Percentiles rank a stretch among this genome's conserved stretches.
phyloP scores from a whole-genome alignment of 2,888 invertebrate species.

The Stramonita haemastoma region DNA sequence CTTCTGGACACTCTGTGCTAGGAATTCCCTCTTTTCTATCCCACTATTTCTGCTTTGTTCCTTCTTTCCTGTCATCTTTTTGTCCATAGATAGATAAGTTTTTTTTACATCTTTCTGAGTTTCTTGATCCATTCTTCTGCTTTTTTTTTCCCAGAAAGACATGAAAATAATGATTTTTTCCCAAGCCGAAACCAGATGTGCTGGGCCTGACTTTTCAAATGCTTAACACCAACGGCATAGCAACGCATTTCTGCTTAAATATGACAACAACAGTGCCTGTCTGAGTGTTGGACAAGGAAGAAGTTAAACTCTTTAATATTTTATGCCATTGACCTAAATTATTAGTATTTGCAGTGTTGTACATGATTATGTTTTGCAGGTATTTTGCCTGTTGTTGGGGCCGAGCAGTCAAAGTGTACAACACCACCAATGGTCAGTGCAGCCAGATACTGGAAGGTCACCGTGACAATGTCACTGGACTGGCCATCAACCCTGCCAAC shows the following conservation, averaged over 20 bases:
- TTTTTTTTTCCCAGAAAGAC: too few relatives aligned
- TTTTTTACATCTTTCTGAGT: too few relatives aligned
- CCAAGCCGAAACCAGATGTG: too few relatives aligned
- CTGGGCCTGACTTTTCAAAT: too few relatives aligned
- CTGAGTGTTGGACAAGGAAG: neutral
- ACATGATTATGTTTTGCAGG: conserved; percentile 75
- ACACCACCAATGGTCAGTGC: conserved; percentile 83
- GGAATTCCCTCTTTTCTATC: too few relatives aligned
- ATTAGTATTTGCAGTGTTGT: neutral
- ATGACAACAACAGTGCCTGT: neutral
- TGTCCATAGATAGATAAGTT: too few relatives aligned
- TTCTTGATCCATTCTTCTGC: too few relatives aligned
- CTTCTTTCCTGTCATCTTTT: too few relatives aligned
- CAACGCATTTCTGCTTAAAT: neutral
- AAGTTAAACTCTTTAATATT: neutral
- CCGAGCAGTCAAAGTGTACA: conserved; percentile 82
- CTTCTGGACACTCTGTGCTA: too few relatives aligned
- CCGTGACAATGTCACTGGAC: conserved; percentile 71
- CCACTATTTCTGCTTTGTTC: too few relatives aligned
- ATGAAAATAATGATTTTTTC: too few relatives aligned
- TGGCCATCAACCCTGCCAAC: conserved; percentile 69
- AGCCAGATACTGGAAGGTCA: conserved; percentile 81
- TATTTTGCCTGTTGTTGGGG: conserved; percentile 82
- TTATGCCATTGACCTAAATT: neutral
- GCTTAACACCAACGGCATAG: too few relatives aligned